phyloP scores from a whole-genome alignment of 2,888 invertebrate species.

The Digitonthophagus gazella region DNA sequence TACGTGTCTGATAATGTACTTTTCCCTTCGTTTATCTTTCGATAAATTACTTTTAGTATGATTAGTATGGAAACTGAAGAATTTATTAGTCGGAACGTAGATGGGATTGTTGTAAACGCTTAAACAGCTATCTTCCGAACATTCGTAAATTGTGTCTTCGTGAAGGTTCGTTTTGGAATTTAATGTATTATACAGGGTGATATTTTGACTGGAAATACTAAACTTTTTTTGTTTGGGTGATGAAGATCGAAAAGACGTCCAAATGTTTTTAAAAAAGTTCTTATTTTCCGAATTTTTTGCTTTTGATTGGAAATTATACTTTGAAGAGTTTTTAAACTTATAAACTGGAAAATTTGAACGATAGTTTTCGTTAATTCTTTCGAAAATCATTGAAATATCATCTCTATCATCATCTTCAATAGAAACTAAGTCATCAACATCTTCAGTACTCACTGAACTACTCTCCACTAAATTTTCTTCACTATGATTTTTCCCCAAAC shows the following conservation, averaged over 20 bases:
- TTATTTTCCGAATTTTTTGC: constrained; percentile 35
- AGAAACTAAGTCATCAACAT: constrained; percentile 47
- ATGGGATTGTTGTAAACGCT: constrained; percentile 49
- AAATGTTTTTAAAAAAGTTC: constrained; percentile 32
- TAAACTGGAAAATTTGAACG: constrained; percentile 43
- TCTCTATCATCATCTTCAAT: constrained; percentile 32
- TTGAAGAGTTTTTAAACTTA: not conserved
- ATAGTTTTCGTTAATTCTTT: constrained; percentile 41
- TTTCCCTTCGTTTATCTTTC: constrained; percentile 52
- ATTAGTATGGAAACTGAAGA: constrained; percentile 30
- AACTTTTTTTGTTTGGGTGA: constrained; percentile 18
- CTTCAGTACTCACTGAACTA: constrained; percentile 44
- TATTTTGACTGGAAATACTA: constrained; percentile 34
- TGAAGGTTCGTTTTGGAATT: constrained; percentile 46
- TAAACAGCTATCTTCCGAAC: constrained; percentile 43
- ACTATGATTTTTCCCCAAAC: constrained; percentile 33
- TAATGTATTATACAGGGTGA: constrained; percentile 42
- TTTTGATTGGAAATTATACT: constrained; percentile 34
- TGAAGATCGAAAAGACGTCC: constrained; percentile 25
- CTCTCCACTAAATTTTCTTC: constrained; percentile 27
- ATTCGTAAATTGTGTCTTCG: constrained; percentile 49
- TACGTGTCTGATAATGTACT: constrained; percentile 63
- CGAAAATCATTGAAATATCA: not conserved
- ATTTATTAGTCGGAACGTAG: constrained; percentile 38
- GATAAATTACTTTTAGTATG: constrained; percentile 20